phyloP scores from a whole-genome alignment of 2,888 invertebrate species.

The Watsonalla cultraria region DNA sequence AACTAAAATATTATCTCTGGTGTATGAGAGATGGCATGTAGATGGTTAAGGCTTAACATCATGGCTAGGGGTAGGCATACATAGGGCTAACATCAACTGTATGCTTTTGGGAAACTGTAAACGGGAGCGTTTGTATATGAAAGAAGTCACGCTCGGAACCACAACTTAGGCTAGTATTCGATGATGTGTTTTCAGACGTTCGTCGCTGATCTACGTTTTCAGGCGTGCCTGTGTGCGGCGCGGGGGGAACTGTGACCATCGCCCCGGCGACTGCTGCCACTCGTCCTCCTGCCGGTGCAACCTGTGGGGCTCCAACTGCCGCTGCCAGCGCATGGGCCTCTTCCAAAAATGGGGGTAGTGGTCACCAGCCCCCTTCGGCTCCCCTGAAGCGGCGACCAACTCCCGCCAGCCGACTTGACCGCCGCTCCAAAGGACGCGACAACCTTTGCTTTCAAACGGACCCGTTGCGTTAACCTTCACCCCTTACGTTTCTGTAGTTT shows the following conservation, averaged over 20 bases:
- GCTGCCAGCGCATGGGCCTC: conserved; percentile 92
- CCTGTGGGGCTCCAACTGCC: conserved; percentile 93
- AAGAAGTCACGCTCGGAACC: conserved; percentile 27
- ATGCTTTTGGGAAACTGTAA: too few relatives aligned
- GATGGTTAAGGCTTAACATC: too few relatives aligned
- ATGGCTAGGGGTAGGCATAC: too few relatives aligned
- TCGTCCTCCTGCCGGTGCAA: conserved; percentile 92
- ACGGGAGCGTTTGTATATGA: not conserved
- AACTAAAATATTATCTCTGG: too few relatives aligned
- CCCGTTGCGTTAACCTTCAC: conserved; percentile 56
- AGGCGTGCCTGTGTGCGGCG: conserved; percentile 90
- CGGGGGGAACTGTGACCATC: conserved; percentile 90
- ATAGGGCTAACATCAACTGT: too few relatives aligned
- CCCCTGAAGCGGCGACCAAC: conserved; percentile 60
- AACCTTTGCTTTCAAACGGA: conserved; percentile 62
- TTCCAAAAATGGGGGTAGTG: conserved; percentile 90
- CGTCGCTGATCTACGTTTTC: conserved; percentile 91
- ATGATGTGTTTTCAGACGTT: conserved; percentile 86
- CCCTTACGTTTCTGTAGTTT: conserved; percentile 26
- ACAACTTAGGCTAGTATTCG: conserved; percentile 68
- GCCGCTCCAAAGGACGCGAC: conserved; percentile 63
- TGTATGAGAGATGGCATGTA: too few relatives aligned
- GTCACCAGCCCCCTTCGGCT: conserved; percentile 32
- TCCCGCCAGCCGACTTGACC: conserved; percentile 64
- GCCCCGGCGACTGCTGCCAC: conserved; percentile 91